Percentiles rank a stretch among this genome's conserved stretches.
phyloP scores from a whole-genome alignment of 2,888 invertebrate species.

The Spodoptera picta region DNA sequence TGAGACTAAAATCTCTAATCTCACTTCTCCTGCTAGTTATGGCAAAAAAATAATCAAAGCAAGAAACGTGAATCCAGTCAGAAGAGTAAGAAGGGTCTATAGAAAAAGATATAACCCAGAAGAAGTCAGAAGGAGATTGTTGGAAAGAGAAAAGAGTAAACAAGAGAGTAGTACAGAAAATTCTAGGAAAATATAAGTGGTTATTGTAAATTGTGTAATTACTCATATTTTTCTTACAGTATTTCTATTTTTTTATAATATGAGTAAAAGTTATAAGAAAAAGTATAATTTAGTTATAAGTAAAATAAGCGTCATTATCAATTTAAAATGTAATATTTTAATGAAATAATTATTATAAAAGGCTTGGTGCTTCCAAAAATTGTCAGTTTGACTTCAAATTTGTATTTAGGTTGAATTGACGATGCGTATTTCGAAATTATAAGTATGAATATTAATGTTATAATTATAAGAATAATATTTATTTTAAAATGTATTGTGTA shows the following conservation, averaged over 20 bases:
- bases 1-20: conserved; percentile 65
- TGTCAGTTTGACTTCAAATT: conserved; percentile 82
- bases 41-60: conserved; percentile 74
- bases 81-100: conserved; percentile 82
- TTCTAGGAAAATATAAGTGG: conserved; percentile 27
- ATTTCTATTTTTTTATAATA: conserved; percentile 1
- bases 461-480: background rate
- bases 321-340: conserved; percentile 4
- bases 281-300: no score
- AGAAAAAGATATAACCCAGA: conserved; percentile 85
- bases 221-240: conserved; percentile 20
- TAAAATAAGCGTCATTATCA: conserved; percentile 1
- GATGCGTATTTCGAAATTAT: conserved; percentile 64
- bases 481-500: background rate
- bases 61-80: conserved; percentile 78
- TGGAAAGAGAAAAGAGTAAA: conserved; percentile 79
- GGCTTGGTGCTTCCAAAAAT: conserved; percentile 60
- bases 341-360: conserved; percentile 12
- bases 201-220: conserved; percentile 4
- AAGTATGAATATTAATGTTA: background rate
- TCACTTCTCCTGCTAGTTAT: conserved; percentile 65
- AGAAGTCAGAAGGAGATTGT: conserved; percentile 83
- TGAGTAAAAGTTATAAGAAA: no score
- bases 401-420: conserved; percentile 82
- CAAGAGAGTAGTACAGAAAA: conserved; percentile 56